Percentiles rank a stretch among this genome's conserved stretches.
Evolutionary conservation across 2,797 vertebrate genomes (phyloP).

Genomic region (Manis javanica): DNA sequence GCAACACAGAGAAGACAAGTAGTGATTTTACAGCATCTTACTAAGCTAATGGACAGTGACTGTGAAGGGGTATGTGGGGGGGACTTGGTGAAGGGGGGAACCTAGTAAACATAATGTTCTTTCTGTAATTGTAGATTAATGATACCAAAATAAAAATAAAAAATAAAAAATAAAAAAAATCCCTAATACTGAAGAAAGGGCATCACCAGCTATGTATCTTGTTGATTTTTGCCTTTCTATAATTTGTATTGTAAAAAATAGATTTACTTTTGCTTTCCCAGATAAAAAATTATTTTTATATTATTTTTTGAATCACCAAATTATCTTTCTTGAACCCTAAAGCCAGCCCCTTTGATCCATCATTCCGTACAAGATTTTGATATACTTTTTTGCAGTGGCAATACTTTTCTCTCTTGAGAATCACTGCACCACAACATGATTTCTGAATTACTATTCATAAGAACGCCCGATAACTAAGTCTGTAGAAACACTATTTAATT

Average conservation of each 20-base stretch:
- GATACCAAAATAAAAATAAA: too few relatives aligned
- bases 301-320: background rate
- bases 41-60: too few relatives aligned
- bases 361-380: background rate
- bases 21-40: too few relatives aligned
- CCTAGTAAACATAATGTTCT: too few relatives aligned
- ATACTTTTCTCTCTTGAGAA: background rate
- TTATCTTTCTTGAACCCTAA: background rate
- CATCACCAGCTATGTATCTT: background rate
- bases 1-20: too few relatives aligned
- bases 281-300: constrained; percentile 3
- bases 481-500: background rate
- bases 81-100: too few relatives aligned
- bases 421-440: background rate
- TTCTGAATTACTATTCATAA: constrained; percentile 10
- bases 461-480: background rate
- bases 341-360: background rate
- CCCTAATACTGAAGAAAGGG: background rate
- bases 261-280: background rate
- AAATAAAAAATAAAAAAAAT: too few relatives aligned
- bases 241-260: background rate
- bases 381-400: background rate
- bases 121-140: too few relatives aligned
- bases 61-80: too few relatives aligned
- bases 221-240: background rate